Percentiles rank a stretch among this genome's conserved stretches.
phyloP scores from a whole-genome alignment of 2,797 vertebrate genomes.

The Phrynocephalus guinanensis region DNA sequence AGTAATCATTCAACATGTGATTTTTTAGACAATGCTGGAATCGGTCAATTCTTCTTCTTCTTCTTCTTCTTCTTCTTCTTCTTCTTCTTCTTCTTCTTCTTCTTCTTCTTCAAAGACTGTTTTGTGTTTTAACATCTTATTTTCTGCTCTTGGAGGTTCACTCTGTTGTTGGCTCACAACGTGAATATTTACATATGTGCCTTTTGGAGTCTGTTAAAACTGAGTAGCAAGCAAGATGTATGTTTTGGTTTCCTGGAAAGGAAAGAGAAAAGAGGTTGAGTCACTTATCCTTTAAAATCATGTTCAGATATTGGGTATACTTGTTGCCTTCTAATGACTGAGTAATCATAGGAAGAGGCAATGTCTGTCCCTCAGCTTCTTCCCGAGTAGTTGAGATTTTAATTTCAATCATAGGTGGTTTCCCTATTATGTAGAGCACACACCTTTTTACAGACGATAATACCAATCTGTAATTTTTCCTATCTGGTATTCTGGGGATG shows the following conservation, averaged over 20 bases:
- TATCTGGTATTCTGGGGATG: neutral
- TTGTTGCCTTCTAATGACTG: neutral
- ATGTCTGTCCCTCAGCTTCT: neutral
- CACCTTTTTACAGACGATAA: neutral
- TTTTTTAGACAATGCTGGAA: slow-evolving; percentile 18
- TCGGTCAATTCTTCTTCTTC: neutral
- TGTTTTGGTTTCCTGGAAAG: neutral
- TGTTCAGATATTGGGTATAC: neutral
- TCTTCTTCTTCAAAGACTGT: neutral
- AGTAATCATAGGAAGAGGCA: neutral
- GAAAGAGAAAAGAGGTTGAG: neutral
- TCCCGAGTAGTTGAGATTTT: neutral
- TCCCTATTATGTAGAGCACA: neutral
- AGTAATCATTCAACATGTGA: slow-evolving; percentile 25
- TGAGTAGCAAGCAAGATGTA: neutral
- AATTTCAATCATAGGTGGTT: neutral
- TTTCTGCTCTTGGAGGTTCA: neutral
- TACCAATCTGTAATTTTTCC: neutral
- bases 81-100: neutral
- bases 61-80: neutral
- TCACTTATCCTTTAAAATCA: neutral
- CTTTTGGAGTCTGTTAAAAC: neutral
- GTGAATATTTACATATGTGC: neutral
- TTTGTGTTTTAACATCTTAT: neutral
- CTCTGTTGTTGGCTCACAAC: neutral